Evolutionary conservation across 2,797 vertebrate genomes (phyloP).

Genomic region (Coracias cyanogaster): DNA sequence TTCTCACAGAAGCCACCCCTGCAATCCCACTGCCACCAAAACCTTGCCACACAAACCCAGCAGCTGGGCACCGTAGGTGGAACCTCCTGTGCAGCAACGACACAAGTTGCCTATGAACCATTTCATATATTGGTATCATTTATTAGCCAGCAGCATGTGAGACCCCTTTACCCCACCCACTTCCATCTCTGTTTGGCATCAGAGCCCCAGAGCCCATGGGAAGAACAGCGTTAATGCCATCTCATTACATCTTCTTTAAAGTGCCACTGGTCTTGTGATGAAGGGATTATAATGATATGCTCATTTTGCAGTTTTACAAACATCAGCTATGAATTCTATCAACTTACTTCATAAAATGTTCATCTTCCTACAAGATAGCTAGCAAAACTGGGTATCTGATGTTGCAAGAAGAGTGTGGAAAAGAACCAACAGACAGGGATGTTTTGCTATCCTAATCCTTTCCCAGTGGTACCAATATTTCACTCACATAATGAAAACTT

Average conservation of each 20-base stretch:
- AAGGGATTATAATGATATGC: neutral
- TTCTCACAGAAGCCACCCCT: neutral
- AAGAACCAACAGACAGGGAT: neutral
- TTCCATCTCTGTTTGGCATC: neutral
- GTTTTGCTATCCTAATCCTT: neutral
- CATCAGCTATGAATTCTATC: neutral
- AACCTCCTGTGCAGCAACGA: neutral
- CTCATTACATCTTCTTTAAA: neutral
- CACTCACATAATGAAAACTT: neutral
- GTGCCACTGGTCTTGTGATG: accelerated
- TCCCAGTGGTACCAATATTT: neutral
- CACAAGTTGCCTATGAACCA: accelerated
- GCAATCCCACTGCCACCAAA: neutral
- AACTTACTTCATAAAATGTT: neutral
- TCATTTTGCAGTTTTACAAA: neutral
- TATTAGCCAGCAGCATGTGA: neutral
- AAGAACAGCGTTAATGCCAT: neutral
- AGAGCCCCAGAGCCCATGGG: neutral
- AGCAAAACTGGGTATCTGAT: neutral
- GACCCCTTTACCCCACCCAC: neutral
- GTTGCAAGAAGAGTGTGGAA: neutral
- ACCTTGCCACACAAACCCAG: neutral
- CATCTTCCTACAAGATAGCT: neutral
- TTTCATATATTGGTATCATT: neutral
- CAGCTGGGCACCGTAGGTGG: neutral